Percentiles rank a stretch among this genome's conserved stretches.
Evolutionary conservation across 2,113 vertebrate species (phyloP).

Genomic region (Dendrocopos noguchii): DNA sequence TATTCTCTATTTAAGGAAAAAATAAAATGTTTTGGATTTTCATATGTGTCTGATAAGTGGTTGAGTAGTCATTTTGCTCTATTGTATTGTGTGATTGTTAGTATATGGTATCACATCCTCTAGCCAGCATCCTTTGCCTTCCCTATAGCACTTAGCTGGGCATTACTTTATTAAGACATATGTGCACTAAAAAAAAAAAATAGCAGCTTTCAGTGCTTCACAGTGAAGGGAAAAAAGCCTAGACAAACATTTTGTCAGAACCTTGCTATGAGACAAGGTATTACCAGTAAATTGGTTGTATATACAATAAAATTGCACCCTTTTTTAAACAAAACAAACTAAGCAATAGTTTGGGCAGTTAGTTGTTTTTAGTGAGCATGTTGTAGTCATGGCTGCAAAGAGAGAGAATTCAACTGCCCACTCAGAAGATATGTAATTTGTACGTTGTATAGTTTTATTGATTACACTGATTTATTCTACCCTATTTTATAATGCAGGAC

Average conservation of each 20-base stretch:
- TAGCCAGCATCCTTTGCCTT: slow-evolving; percentile 87
- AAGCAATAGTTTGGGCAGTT: slow-evolving; percentile 99
- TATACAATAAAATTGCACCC: slow-evolving; percentile 94
- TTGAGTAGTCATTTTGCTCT: slow-evolving; percentile 88
- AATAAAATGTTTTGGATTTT: slow-evolving; percentile 88
- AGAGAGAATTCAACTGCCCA: slow-evolving; percentile 83
- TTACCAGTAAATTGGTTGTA: slow-evolving; percentile 94
- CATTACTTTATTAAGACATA: slow-evolving; percentile 96
- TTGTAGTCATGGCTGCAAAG: slow-evolving; percentile 88
- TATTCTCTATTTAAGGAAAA: slow-evolving; percentile 89
- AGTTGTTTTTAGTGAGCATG: slow-evolving; percentile 89
- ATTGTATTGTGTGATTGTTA: slow-evolving; percentile 87
- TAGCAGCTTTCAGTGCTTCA: slow-evolving; percentile 93
- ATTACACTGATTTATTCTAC: slow-evolving; percentile 99
- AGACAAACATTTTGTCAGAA: slow-evolving; percentile 94
- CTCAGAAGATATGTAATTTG: slow-evolving; percentile 91
- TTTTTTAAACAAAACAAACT: slow-evolving; percentile 92
- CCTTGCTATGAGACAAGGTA: slow-evolving; percentile 89
- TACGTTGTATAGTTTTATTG: slow-evolving; percentile 99
- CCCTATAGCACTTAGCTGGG: slow-evolving; percentile 94
- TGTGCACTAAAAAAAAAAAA: slow-evolving; percentile 95
- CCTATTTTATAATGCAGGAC: slow-evolving; percentile 99
- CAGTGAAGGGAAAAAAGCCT: slow-evolving; percentile 95
- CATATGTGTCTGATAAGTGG: slow-evolving; percentile 88
- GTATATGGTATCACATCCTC: slow-evolving; percentile 84